Percentiles rank a stretch among this genome's conserved stretches.
Conservation (phyloP, 1,140 invertebrate species). For the Phthorimaea operculella region DNA sequence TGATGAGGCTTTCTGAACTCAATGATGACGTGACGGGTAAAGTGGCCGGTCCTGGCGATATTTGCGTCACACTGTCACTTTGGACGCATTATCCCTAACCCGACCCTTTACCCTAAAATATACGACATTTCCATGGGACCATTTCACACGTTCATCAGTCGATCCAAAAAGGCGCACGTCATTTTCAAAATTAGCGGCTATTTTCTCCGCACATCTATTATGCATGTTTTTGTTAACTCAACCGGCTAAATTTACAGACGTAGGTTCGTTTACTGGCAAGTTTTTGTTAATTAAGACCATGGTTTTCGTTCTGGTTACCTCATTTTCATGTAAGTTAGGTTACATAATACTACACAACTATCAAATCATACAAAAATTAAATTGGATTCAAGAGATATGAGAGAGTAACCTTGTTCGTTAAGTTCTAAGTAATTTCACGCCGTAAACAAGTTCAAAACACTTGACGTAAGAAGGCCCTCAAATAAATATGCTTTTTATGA, state of each 20-base stretch:
- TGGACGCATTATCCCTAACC: conserved; percentile 34
- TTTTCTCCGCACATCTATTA: neutral
- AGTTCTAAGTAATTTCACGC: no score
- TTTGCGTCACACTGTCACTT: conserved; percentile 21
- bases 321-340: no score
- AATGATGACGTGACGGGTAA: conserved; percentile 21
- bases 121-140: conserved; percentile 22
- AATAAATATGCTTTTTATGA: no score
- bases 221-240: neutral
- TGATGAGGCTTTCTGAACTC: neutral
- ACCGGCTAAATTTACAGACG: neutral
- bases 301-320: no score
- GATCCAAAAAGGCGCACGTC: conserved; percentile 12
- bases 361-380: no score
- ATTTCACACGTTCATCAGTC: conserved; percentile 19
- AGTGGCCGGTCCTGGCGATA: conserved; percentile 18
- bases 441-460: no score
- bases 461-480: no score
- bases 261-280: neutral
- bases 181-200: conserved; percentile 2
- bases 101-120: conserved; percentile 29
- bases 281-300: neutral
- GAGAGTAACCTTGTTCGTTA: no score
- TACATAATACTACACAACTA: no score
- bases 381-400: no score